Conservation (phyloP, 2,797 vertebrate species). For the Liasis olivaceus region DNA sequence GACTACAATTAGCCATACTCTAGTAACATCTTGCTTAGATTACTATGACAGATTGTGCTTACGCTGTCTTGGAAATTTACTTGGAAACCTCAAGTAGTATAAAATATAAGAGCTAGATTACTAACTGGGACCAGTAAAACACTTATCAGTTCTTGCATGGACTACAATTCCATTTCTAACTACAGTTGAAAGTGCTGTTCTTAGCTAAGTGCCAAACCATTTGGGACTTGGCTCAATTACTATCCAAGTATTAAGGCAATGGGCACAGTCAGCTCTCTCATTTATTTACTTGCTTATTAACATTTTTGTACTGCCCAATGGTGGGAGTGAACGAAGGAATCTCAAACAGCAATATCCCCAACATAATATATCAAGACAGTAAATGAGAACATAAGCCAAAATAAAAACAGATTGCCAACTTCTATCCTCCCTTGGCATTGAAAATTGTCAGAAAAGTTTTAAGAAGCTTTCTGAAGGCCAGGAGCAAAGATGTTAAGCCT, state of each 20-base stretch:
- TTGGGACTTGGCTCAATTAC: background rate
- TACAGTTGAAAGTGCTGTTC: background rate
- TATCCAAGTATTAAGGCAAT: background rate
- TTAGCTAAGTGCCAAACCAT: background rate
- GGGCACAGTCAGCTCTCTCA: background rate
- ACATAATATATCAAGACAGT: background rate
- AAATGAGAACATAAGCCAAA: background rate
- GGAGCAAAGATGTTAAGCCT: background rate
- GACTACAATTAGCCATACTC: background rate
- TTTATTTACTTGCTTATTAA: background rate
- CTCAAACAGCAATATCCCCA: background rate
- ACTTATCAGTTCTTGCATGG: background rate
- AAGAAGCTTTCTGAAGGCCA: background rate
- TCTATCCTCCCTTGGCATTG: background rate
- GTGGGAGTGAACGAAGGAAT: background rate
- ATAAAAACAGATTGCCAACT: background rate
- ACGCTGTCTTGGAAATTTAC: background rate
- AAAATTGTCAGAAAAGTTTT: background rate
- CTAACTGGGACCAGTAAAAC: background rate
- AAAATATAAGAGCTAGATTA: background rate
- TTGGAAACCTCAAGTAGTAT: background rate
- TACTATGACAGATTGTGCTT: background rate
- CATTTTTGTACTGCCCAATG: background rate
- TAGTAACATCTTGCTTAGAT: conserved; percentile 13
- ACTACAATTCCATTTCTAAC: background rate